phyloP scores from a whole-genome alignment of 2,888 invertebrate genomes.

The Helicoverpa assulta region DNA sequence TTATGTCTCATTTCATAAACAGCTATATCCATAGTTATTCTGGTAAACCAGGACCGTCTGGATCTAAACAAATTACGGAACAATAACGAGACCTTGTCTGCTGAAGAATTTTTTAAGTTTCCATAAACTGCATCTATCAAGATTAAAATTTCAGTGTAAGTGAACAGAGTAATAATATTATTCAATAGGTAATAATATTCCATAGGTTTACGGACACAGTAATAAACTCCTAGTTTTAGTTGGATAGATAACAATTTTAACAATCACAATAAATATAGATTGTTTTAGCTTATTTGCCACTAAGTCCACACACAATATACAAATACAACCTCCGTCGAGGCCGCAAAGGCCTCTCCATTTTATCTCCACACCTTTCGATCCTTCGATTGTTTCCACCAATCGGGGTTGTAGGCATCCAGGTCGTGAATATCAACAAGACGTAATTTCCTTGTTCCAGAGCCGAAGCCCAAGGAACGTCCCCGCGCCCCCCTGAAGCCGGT shows the following conservation, averaged over 20 bases:
- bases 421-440: not conserved
- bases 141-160: slow-evolving; percentile 27
- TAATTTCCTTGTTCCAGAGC: slow-evolving; percentile 64
- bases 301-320: no score
- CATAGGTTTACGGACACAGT: no score
- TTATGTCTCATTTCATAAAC: not conserved
- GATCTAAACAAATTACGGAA: slow-evolving; percentile 23
- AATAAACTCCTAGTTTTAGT: no score
- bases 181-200: no score
- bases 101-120: not conserved
- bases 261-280: no score
- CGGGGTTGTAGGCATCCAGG: no score
- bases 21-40: slow-evolving; percentile 18
- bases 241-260: no score
- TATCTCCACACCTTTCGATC: no score
- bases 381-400: no score
- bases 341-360: no score
- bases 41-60: slow-evolving; percentile 37
- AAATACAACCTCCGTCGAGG: no score
- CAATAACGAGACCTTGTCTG: slow-evolving; percentile 7
- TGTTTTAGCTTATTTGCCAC: no score
- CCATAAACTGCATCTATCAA: slow-evolving; percentile 9
- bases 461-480: slow-evolving; percentile 72
- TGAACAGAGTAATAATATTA: not conserved
- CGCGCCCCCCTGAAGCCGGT: slow-evolving; percentile 93